Evolutionary conservation across 2,888 invertebrate genomes (phyloP), one percentile per base, ranked within the genome.

Genomic region (Atrina japonica): DNA sequence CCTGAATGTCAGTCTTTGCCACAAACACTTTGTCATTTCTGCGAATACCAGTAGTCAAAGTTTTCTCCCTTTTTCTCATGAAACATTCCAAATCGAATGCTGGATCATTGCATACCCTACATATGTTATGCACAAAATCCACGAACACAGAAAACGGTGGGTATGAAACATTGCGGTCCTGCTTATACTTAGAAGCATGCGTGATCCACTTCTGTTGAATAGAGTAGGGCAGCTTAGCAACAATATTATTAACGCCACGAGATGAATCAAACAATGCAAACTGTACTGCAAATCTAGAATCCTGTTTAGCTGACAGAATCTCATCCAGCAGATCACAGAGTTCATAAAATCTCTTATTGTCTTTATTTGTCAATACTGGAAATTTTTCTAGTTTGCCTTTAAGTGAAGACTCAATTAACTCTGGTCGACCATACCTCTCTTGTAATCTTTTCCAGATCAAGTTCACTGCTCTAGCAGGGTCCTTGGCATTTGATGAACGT

Each of bases 301-400:
- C 16, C 25, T 53, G 25, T n/a, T 56, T 72, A 6, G 63, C 16
- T 14, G 41, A 53, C 29, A 55, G 55, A 14, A 58, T 60, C 43
- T 71, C 55, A 29, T 5, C 35, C 2, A 63, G 11, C 25, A 71
- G 9, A 27, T 73, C 69, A 1, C 58, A 61, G 11, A 74, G 45
- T 56, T 74, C 74, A 52, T 61, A 70, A 6, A 74, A 66, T 66
- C 45, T 66, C 43, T 50, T 55, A 35, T 61, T 30, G 53, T 74
- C 70, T 35, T 66, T 66, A n/a, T 27, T 35, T 0, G 63, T 66
- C 2, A 70, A 29, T 41, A 45, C 61, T n/a, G 63, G 70, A 30
- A 73, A 66, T 5, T 58, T 61, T 2, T 49, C 43, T 5, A 70
- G 29, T 52, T 59, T 70, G 3, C 21, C 21, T 25, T 58, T 73